These are phyloP conservation scores for Drosophila parthenogenetica DNA, from an alignment of 2,888 invertebrate species.

Conservation along the genomic window DNA sequence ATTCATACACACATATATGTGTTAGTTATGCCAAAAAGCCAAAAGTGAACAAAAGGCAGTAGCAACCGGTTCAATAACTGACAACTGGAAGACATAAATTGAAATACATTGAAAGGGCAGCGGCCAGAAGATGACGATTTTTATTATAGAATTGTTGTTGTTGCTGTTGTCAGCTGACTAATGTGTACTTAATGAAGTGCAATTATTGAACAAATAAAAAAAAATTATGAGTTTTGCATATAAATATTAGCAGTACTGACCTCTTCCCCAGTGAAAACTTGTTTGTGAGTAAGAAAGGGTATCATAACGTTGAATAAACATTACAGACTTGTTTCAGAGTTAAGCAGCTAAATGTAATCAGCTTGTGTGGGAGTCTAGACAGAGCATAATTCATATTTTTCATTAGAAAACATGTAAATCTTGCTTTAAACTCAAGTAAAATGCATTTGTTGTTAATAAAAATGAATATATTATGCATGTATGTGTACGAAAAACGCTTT, in stretches of 20 bases:
- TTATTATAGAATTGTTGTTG: not conserved
- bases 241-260: conserved; percentile 29
- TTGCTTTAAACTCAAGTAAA: conserved; percentile 2
- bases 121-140: conserved; percentile 49
- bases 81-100: conserved; percentile 60
- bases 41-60: conserved; percentile 41
- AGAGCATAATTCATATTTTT: not conserved
- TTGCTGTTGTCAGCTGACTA: conserved; percentile 32
- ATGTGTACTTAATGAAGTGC: conserved; percentile 49
- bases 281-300: conserved; percentile 1
- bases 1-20: conserved; percentile 1
- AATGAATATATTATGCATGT: not conserved
- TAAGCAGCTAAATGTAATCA: conserved; percentile 8
- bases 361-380: conserved; percentile 47
- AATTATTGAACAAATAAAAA: conserved; percentile 43
- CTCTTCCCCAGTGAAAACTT: conserved; percentile 40
- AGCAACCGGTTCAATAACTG: conserved; percentile 74
- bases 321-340: conserved; percentile 6
- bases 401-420: conserved; percentile 4
- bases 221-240: conserved; percentile 21
- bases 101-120: conserved; percentile 70
- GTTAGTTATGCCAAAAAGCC: conserved; percentile 31
- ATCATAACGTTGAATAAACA: conserved; percentile 24
- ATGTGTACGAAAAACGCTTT: not conserved
- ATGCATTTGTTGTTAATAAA: conserved; percentile 13